A percentile compares a stretch with the other conserved stretches of the same genome.
Evolutionary conservation across 2,888 invertebrate species (phyloP).

Genomic region (Scelioninae gen. 1): DNA sequence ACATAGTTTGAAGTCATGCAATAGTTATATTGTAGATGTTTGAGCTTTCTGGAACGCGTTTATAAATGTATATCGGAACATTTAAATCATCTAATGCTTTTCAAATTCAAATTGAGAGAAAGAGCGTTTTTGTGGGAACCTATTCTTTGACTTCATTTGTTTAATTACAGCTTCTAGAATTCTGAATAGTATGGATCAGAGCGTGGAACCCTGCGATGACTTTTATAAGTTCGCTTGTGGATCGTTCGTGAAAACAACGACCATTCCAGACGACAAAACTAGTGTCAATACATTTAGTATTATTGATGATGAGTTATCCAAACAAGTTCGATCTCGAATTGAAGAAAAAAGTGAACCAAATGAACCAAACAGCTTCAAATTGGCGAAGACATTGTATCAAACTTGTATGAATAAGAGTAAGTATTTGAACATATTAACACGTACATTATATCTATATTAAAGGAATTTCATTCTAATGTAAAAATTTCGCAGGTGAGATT

Average conservation of each 20-base stretch:
- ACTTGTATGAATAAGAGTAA: constrained; percentile 70
- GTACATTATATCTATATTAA: too few relatives aligned
- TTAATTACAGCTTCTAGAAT: constrained; percentile 87
- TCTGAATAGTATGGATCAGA: constrained; percentile 89
- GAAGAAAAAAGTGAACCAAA: constrained; percentile 46
- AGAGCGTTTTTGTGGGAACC: background rate
- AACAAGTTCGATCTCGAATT: constrained; percentile 52
- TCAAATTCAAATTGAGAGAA: background rate
- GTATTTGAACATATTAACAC: too few relatives aligned
- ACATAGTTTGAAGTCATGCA: background rate
- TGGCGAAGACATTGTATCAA: constrained; percentile 64
- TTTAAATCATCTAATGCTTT: constrained; percentile 1
- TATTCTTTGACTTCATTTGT: background rate
- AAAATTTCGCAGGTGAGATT: constrained; percentile 85
- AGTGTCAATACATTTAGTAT: constrained; percentile 48
- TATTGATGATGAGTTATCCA: constrained; percentile 55
- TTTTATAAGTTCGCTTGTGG: constrained; percentile 72
- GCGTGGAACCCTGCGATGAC: constrained; percentile 81
- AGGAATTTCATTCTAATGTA: background rate
- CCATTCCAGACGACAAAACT: constrained; percentile 56
- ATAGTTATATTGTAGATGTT: too few relatives aligned
- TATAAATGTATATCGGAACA: background rate
- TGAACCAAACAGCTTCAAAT: constrained; percentile 55
- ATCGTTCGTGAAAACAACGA: constrained; percentile 51
- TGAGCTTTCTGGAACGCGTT: background rate